Evolutionary conservation across 2,797 vertebrate species (phyloP), one percentile per base, ranked within the genome.

Genomic region (Notolabrus celidotus): DNA sequence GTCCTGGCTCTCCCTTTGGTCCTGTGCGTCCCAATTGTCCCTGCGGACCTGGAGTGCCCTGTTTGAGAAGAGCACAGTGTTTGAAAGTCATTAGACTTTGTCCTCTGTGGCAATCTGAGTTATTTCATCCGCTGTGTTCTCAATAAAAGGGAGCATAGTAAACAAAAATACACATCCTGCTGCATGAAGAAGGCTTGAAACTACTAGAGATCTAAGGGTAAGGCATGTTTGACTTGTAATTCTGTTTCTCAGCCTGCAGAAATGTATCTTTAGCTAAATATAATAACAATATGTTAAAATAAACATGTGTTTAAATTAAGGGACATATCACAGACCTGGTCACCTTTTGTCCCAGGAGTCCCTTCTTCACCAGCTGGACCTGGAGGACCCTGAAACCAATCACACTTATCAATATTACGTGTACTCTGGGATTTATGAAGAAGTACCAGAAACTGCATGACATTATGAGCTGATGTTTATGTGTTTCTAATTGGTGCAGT

Each of bases 321-420:
- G n/a, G n/a, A n/a, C n/a, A n/a, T n/a, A n/a, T n/a, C n/a, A 33
- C 89, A 71, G 31, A 96, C 95, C 92, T 92, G 92, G 45, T 93
- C 81, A 10, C 95, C 95, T 77, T 95, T 96, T 69, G 11, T 39
- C 3, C 95, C 95, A 0, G 27, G 33, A n/a, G 36, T 71, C 1
- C 95, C 95, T 51, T 94, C 93, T 10, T 58, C 77, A 55, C 95
- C 95, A 0, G 0, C 45, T 0, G 11, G 34, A 52, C 96, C 96
- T 0, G 91, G 91, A 34, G 65, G 53, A 60, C 96, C 96, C 96
- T 96, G 36, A 10, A n/a, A n/a, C n/a, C n/a, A n/a, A n/a, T n/a
- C n/a, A n/a, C n/a, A n/a, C n/a, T n/a, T n/a, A n/a, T n/a, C n/a
- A n/a, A n/a, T n/a, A n/a, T n/a, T n/a, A n/a, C n/a, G n/a, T n/a